Evolutionary conservation across 2,797 vertebrate genomes (phyloP), one percentile per base, ranked within the genome.

Genomic region (Characodon lateralis): DNA sequence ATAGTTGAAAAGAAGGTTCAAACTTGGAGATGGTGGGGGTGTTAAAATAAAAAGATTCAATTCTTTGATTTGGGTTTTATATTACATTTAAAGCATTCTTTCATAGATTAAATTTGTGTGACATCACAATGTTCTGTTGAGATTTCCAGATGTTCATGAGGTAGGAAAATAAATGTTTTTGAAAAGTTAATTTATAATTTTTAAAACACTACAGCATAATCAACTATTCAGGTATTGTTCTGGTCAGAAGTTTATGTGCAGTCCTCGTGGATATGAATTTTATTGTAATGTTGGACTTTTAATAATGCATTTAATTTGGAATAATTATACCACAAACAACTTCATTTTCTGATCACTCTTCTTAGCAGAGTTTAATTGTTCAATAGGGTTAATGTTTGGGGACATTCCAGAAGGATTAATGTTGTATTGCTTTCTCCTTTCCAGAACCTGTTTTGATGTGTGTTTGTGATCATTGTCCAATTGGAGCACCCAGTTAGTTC

Each of bases 101-200:
- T 65, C 2, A 66, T 13, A 66, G 3, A 39, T 22, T 22, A 65
- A 6, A 65, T 65, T 65, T 65, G 50, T 55, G 50, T 72, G 50
- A 24, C 51, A 14, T 46, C 10, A 10, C 16, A 63, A 14, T 14
- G 13, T 10, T 63, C 31, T 16, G 31, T 4, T 61, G 10, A 31
- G 59, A 6, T 63, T 14, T 76, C 26, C 66, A 53, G 56, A 74
- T 79, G 66, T 55, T 77, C 74, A 88, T 78, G 61, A 87, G 61
- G 61, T 66, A 59, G 53, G 78, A 72, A 80, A 80, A 66, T 20
- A 48, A 77, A 22, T 78, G 46, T 83, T 84, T 76, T 46, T 46
- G 43, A 46, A 46, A 46, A 1, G 35, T 35, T 35, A 35, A 46
- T 46, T 46, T 10, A 46, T 46, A 7, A 10, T 10, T 46, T 46